Percentiles rank a stretch among this genome's conserved stretches.
Conservation (phyloP, 2,113 vertebrate genomes). For the Cephalopholis sonnerati region DNA sequence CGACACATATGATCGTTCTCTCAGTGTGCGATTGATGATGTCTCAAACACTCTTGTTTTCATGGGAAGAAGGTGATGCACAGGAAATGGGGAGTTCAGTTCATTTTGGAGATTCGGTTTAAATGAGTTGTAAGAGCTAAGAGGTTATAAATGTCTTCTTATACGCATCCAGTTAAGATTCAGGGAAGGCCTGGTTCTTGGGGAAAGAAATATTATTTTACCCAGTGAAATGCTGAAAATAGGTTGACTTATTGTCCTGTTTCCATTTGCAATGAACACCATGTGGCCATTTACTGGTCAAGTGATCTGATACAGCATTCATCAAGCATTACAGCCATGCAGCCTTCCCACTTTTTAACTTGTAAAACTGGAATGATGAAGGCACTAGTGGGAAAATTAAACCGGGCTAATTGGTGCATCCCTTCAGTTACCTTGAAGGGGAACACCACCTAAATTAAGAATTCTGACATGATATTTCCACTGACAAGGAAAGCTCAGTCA, state of each 20-base stretch:
- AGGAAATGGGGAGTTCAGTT: constrained; percentile 27
- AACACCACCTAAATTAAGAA: no score
- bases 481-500: no score
- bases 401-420: no score
- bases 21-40: constrained; percentile 65
- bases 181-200: accelerated
- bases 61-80: constrained; percentile 53
- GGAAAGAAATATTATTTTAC: background rate
- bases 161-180: background rate
- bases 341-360: no score
- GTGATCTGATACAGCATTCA: background rate
- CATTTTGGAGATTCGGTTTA: constrained; percentile 12
- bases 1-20: background rate
- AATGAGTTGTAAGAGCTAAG: background rate
- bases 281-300: background rate
- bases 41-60: constrained; percentile 77
- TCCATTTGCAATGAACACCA: background rate
- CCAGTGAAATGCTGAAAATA: background rate
- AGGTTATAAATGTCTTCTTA: no score
- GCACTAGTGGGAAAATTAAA: no score
- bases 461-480: no score
- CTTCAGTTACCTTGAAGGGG: no score
- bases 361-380: background rate
- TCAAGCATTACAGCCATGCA: accelerated
- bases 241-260: no score